Base-by-base conservation (phyloP, 35 echinoderm and acorn worm species). In the Apostichopus parvimensis region DNA sequence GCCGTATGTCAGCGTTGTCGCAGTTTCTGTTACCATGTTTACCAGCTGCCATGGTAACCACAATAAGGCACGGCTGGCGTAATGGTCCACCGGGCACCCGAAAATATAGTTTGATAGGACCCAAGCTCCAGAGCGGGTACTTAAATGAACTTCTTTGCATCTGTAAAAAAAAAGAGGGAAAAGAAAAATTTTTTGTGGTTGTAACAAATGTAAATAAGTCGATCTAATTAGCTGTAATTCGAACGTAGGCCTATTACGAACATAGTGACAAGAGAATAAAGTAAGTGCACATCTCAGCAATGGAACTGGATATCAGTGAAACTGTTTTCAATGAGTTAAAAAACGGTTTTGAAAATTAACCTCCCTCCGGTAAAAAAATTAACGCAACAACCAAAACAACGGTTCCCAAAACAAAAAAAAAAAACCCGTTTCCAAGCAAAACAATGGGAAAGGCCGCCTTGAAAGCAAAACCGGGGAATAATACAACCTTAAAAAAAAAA, bases 111-210 rank as follows among this genome's bases (percentile, higher is more conserved):
- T 98, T 11, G 97, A 91, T 9, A 96, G 60, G 6, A 98, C 83
- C 97, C 97, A 98, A 6, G 97, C 97, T 24, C 97, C 97, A 6
- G 97, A 98, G 14, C 97, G 77, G 7, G 97, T 94, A 77, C 97
- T 98, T 20, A 98, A 57, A 82, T 96, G 93, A 66, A 98, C 95
- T 66, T 94, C 86, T 34, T 93, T 91, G 76, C 94, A 98, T 78
- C 97, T 98, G 57, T 13, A 54, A 34, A 73, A 23, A 53, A 78
- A 79, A 87, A 93, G 15, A 5, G 7, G 7, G 54, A 12, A 14
- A 80, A 80, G 21, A 5, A 28, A 5, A 28, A 24, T 28, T 12
- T 28, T 4, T 79, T 28, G 6, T 8, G 34, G 34, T 45, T 45
- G 4, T 45, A 45, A 4, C 34, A 45, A 45, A 45, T 45, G 34